Base-by-base conservation (phyloP, 2,113 vertebrate species). In the Tachuris rubrigastra region DNA sequence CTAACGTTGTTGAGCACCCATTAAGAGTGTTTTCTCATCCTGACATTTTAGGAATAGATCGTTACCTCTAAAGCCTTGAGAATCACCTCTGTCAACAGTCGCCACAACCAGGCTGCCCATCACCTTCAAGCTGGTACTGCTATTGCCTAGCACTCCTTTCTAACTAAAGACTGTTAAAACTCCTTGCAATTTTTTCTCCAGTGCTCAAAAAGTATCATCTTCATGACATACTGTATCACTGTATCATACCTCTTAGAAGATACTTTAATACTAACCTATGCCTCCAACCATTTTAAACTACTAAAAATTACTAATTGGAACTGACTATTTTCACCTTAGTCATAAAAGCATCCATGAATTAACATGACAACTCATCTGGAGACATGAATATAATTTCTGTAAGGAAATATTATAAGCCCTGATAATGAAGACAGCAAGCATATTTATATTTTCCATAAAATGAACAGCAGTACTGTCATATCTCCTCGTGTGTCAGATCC, bases 1-100 rank as follows among this genome's bases (percentile, higher is more conserved):
- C 23, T 27, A 12, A 71, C 2, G 3, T 1, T 8, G 27, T 12
- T 0, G 2, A 28, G n/a, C 4, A 24, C 19, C 4, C 23, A 30
- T 0, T 1, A 44, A 42, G 24, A 55, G 24, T 16, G 8, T 10
- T 11, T 53, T 33, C 53, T 76, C 25, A 66, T 15, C 14, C 12
- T 35, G n/a, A 71, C 1, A 7, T 11, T 14, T 37, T 18, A 68
- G 0, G 0, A 80, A 50, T 14, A 12, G 31, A 37, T 46, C 20
- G 10, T 41, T 31, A 63, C 14, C 27, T 60, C 49, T 56, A 3
- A 6, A 59, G n/a, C 31, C 19, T 24, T 50, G 27, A 52, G 10
- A 15, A 46, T 7, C 30, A 33, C 9, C 21, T 55, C 37, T n/a
- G 21, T 8, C 53, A 69, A 56, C 4, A 65, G 59, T 0, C 37